Percentiles rank a stretch among this genome's conserved stretches.
phyloP scores from a whole-genome alignment of 2,888 invertebrate genomes.

The Carpatolechia fugitivella region DNA sequence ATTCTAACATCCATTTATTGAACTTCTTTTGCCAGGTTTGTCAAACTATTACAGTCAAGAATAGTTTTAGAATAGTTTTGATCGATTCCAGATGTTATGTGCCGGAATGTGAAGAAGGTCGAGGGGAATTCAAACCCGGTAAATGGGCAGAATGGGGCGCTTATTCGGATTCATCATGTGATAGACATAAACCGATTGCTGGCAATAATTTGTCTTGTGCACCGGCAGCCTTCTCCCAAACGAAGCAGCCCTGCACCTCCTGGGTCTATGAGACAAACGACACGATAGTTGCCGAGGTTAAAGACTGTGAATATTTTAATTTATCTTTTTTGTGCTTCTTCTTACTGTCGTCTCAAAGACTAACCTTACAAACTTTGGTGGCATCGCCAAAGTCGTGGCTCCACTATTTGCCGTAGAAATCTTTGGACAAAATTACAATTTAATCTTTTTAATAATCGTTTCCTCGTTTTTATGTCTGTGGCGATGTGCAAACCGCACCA shows the following conservation, averaged over 20 bases:
- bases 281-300: constrained; percentile 1
- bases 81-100: constrained; percentile 5
- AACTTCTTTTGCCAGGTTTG: too few relatives aligned
- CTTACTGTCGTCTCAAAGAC: not conserved
- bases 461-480: too few relatives aligned
- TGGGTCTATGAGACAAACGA: constrained; percentile 1
- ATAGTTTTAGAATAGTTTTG: too few relatives aligned
- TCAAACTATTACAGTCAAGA: too few relatives aligned
- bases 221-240: not conserved
- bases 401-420: too few relatives aligned
- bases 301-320: not conserved
- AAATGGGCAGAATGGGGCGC: not conserved
- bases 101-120: not conserved
- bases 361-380: too few relatives aligned
- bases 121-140: not conserved
- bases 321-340: not conserved
- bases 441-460: too few relatives aligned
- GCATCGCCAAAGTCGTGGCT: too few relatives aligned
- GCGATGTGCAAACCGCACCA: too few relatives aligned
- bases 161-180: not conserved
- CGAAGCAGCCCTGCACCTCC: not conserved
- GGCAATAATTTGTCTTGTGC: not conserved
- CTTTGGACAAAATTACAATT: too few relatives aligned
- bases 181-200: not conserved
- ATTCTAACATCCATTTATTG: too few relatives aligned